phyloP scores from a whole-genome alignment of 1,140 invertebrate genomes.

The Caenorhabditis brenneri region DNA sequence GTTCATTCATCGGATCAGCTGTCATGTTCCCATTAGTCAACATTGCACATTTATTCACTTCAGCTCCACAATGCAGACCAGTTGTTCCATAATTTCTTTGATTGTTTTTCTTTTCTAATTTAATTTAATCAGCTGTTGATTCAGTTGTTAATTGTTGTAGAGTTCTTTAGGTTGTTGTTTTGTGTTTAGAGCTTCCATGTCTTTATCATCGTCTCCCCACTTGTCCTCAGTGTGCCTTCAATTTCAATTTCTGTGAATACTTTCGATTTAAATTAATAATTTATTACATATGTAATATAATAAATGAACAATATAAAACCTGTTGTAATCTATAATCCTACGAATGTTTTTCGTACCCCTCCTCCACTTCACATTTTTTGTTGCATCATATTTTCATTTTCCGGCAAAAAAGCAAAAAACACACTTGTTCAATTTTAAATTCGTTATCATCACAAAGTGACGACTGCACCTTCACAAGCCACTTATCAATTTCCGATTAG shows the following conservation, averaged over 20 bases:
- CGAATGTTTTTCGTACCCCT: background rate
- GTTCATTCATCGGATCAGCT: constrained; percentile 80
- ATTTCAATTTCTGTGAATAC: background rate
- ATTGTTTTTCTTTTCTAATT: background rate
- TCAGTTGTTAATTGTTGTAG: background rate
- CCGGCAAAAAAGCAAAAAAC: too few relatives aligned
- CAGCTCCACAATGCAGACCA: constrained; percentile 54
- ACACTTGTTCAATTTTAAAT: too few relatives aligned
- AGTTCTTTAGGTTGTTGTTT: too few relatives aligned
- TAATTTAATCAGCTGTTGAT: background rate
- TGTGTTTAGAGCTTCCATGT: background rate
- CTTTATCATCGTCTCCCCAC: too few relatives aligned
- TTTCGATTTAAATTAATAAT: background rate
- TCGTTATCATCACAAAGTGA: too few relatives aligned
- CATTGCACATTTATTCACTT: constrained; percentile 76
- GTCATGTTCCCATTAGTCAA: constrained; percentile 80
- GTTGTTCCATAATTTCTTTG: background rate
- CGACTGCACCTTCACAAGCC: constrained; percentile 79
- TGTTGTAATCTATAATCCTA: background rate
- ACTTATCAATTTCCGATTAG: background rate
- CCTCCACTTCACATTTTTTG: background rate
- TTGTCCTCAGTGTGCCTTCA: background rate
- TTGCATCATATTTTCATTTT: background rate
- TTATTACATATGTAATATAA: background rate
- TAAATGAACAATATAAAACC: background rate